Conservation (phyloP, 1,140 invertebrate species). For the Chionoecetes opilio region DNA sequence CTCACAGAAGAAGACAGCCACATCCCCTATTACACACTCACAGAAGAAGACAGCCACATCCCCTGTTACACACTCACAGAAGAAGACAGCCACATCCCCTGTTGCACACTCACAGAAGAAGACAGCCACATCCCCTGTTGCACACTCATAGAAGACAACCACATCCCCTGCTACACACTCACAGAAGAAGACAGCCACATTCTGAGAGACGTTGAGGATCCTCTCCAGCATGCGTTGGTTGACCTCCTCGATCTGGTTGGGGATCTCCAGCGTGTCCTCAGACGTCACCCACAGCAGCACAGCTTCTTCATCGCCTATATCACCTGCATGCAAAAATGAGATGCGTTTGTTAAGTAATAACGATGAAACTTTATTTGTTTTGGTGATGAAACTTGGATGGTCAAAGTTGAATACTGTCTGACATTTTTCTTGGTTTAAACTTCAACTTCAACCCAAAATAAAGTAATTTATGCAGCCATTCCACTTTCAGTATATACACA, state of each 20-base stretch:
- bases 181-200: slow-evolving; percentile 95
- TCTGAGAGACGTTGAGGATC: slow-evolving; percentile 93
- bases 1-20: slow-evolving; percentile 95
- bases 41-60: slow-evolving; percentile 95
- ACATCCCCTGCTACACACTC: slow-evolving; percentile 91
- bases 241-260: slow-evolving; percentile 97
- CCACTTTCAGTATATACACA: too few relatives aligned
- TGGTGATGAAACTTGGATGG: too few relatives aligned
- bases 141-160: slow-evolving; percentile 91
- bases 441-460: too few relatives aligned
- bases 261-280: slow-evolving; percentile 95
- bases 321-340: too few relatives aligned
- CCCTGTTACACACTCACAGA: slow-evolving; percentile 92
- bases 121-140: slow-evolving; percentile 91
- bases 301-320: slow-evolving; percentile 95
- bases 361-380: too few relatives aligned
- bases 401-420: too few relatives aligned
- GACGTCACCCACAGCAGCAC: slow-evolving; percentile 95
- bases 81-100: slow-evolving; percentile 93
- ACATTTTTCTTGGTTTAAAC: too few relatives aligned
- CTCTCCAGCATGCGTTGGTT: slow-evolving; percentile 96
- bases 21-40: slow-evolving; percentile 90
- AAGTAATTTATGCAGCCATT: too few relatives aligned
- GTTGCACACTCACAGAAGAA: slow-evolving; percentile 94
- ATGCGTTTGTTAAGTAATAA: too few relatives aligned